Evolutionary conservation across 1,140 invertebrate genomes (phyloP).

Genomic region (Physella acuta): DNA sequence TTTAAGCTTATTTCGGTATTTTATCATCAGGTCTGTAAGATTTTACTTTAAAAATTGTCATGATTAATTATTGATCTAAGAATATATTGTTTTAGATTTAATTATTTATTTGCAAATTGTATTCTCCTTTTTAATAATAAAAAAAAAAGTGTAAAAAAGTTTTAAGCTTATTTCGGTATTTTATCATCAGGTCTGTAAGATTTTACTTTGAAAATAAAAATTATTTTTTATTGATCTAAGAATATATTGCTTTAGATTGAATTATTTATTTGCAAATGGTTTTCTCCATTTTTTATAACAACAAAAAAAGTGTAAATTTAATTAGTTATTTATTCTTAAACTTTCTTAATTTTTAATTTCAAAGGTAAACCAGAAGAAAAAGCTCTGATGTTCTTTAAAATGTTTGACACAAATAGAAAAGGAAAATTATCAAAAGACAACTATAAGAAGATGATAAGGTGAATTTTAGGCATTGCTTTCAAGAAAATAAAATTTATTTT

Average conservation of each 20-base stretch:
- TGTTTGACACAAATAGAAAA: slow-evolving; percentile 90
- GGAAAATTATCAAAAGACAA: slow-evolving; percentile 63
- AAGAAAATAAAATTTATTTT: not conserved
- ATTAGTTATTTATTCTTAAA: slow-evolving; percentile 75
- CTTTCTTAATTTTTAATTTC: slow-evolving; percentile 39
- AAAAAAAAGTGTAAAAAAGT: too few species aligned
- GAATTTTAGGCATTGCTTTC: too few species aligned
- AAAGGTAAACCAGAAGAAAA: slow-evolving; percentile 94
- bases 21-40: slow-evolving; percentile 63
- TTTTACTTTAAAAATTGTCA: too few species aligned
- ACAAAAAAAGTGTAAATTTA: slow-evolving; percentile 97
- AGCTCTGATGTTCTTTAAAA: slow-evolving; percentile 93
- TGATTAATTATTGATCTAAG: too few species aligned
- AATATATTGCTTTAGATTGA: too few species aligned
- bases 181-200: slow-evolving; percentile 63
- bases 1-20: slow-evolving; percentile 90
- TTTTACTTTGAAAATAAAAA: too few species aligned
- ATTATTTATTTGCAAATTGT: too few species aligned
- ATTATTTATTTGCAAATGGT: too few species aligned
- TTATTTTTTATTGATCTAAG: too few species aligned
- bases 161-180: slow-evolving; percentile 90
- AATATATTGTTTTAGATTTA: too few species aligned
- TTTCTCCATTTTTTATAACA: too few species aligned
- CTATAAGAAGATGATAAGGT: slow-evolving; percentile 67
- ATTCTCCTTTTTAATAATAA: too few species aligned